Evolutionary conservation across 1,140 invertebrate species (phyloP).

Genomic region (Helicoverpa armigera): DNA sequence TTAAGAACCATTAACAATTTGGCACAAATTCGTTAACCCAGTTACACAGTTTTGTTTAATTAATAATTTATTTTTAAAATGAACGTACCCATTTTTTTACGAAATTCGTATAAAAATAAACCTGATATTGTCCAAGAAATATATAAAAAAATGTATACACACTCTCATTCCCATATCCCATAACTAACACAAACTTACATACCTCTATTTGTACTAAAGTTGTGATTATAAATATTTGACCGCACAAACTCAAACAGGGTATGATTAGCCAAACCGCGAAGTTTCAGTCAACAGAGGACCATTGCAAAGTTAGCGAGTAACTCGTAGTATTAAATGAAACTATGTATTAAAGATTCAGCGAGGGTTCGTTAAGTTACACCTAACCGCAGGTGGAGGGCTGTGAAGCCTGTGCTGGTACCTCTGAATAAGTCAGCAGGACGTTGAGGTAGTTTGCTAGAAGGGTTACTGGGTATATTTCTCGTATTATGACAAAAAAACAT

Average conservation of each 20-base stretch:
- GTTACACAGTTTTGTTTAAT: slow-evolving; percentile 20
- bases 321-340: slow-evolving; percentile 80
- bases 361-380: slow-evolving; percentile 84
- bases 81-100: too few species aligned
- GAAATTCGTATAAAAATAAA: too few species aligned
- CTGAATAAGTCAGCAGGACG: slow-evolving; percentile 79
- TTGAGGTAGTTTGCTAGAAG: slow-evolving; percentile 56
- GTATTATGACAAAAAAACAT: background rate
- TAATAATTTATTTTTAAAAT: slow-evolving; percentile 8
- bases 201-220: background rate
- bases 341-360: slow-evolving; percentile 83
- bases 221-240: slow-evolving; percentile 25
- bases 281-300: slow-evolving; percentile 65
- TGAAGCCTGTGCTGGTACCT: slow-evolving; percentile 66
- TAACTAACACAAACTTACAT: background rate
- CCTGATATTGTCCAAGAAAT: too few species aligned
- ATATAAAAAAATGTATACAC: background rate
- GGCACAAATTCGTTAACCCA: slow-evolving; percentile 31
- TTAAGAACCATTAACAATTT: slow-evolving; percentile 44
- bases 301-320: slow-evolving; percentile 74
- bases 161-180: background rate
- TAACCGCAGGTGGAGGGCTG: slow-evolving; percentile 77
- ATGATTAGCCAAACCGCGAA: slow-evolving; percentile 27
- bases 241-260: slow-evolving; percentile 16
- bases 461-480: background rate